phyloP scores from a whole-genome alignment of 2,113 vertebrate species.

The Brachionichthys hirsutus region DNA sequence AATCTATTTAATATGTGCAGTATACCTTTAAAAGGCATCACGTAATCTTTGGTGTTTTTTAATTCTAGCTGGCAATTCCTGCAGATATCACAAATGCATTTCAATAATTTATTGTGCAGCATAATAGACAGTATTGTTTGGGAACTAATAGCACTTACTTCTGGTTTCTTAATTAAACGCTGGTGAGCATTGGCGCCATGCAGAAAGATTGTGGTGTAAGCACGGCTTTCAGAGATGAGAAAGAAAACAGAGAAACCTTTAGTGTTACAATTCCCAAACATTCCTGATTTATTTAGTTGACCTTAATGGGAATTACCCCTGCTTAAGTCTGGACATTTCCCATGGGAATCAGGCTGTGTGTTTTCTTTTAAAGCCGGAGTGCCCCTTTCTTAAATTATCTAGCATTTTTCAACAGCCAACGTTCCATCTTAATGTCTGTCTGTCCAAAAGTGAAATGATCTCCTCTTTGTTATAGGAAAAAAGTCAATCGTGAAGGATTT shows the following conservation, averaged over 20 bases:
- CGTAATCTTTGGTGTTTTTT: no score
- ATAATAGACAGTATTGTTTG: not conserved
- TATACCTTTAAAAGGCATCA: no score
- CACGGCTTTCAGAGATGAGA: not conserved
- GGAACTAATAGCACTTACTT: not conserved
- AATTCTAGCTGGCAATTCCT: no score
- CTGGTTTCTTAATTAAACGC: not conserved
- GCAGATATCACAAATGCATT: no score
- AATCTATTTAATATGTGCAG: no score
- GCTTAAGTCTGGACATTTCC: conserved; percentile 5
- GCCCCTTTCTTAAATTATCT: not conserved
- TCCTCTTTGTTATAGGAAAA: not conserved
- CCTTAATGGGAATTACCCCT: conserved; percentile 21
- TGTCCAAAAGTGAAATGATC: not conserved
- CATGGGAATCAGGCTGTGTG: conserved; percentile 40
- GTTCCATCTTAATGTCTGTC: not conserved
- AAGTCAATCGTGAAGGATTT: no score
- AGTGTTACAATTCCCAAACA: conserved; percentile 49
- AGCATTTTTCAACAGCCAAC: not conserved
- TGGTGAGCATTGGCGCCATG: not conserved
- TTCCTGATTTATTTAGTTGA: conserved; percentile 32
- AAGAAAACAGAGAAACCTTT: not conserved
- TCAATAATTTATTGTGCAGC: not conserved
- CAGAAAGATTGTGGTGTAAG: not conserved
- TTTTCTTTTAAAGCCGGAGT: conserved; percentile 1